Conservation (phyloP, 2,113 vertebrate genomes). For the Brevimyrus niger region DNA sequence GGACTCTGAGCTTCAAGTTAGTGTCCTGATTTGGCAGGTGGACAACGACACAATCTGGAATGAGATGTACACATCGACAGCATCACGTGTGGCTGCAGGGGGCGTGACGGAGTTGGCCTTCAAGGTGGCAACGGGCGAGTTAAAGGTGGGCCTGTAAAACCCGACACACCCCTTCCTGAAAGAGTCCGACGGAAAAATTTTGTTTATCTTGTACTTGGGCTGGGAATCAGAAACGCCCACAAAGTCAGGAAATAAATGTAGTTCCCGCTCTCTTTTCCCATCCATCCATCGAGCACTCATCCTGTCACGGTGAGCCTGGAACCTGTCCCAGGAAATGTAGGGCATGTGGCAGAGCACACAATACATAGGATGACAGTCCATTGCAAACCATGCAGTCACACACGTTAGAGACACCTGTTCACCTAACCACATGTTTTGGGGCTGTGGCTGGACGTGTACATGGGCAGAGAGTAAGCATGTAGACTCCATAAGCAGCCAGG, state of each 20-base stretch:
- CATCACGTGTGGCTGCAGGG: conserved; percentile 76
- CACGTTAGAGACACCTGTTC: background rate
- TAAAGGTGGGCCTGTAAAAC: conserved; percentile 67
- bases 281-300: background rate
- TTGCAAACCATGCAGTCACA: background rate
- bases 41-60: conserved; percentile 94
- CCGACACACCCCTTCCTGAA: conserved; percentile 7
- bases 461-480: background rate
- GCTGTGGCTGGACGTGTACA: background rate
- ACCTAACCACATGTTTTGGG: background rate
- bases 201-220: background rate
- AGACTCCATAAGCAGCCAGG: background rate
- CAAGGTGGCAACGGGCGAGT: conserved; percentile 77
- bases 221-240: background rate
- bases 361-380: background rate
- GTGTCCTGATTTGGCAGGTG: conserved; percentile 61
- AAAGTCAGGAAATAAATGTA: background rate
- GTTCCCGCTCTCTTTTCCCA: background rate
- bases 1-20: background rate
- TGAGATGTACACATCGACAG: conserved; percentile 82
- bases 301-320: background rate
- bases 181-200: background rate
- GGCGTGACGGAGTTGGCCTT: conserved; percentile 82
- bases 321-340: background rate
- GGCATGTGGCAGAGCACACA: background rate